Conservation (phyloP, 2,113 vertebrate genomes). For the Tachysurus vachellii region DNA sequence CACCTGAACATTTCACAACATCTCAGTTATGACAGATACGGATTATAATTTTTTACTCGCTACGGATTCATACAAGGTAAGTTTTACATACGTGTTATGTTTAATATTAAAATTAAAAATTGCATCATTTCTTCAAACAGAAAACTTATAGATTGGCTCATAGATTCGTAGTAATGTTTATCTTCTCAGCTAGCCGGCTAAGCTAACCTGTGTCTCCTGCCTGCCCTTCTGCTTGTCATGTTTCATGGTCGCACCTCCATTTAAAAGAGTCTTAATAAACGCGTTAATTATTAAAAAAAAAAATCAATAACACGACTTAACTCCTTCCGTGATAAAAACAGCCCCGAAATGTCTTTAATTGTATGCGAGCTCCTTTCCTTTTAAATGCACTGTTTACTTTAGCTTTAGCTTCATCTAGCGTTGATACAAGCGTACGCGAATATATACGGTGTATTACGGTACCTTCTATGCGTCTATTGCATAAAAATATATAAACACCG, state of each 20-base stretch:
- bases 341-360: neutral
- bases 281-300: neutral
- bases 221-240: slow-evolving; percentile 19
- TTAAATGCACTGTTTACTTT: slow-evolving; percentile 48
- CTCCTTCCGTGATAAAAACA: neutral
- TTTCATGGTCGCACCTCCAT: neutral
- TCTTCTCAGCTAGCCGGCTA: neutral
- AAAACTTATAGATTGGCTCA: neutral
- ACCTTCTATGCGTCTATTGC: neutral
- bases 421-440: neutral
- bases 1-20: neutral
- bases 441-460: neutral
- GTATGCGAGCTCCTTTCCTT: neutral
- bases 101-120: neutral
- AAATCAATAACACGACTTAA: neutral
- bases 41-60: slow-evolving; percentile 76
- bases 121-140: neutral
- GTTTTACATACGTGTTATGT: neutral
- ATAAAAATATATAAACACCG: neutral
- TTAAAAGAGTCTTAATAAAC: neutral
- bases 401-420: slow-evolving; percentile 20
- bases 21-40: slow-evolving; percentile 65
- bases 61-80: slow-evolving; percentile 77
- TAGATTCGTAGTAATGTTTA: neutral
- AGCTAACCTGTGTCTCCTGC: neutral